Evolutionary conservation across 2,797 vertebrate species (phyloP).

Genomic region (Crenuchus spilurus): DNA sequence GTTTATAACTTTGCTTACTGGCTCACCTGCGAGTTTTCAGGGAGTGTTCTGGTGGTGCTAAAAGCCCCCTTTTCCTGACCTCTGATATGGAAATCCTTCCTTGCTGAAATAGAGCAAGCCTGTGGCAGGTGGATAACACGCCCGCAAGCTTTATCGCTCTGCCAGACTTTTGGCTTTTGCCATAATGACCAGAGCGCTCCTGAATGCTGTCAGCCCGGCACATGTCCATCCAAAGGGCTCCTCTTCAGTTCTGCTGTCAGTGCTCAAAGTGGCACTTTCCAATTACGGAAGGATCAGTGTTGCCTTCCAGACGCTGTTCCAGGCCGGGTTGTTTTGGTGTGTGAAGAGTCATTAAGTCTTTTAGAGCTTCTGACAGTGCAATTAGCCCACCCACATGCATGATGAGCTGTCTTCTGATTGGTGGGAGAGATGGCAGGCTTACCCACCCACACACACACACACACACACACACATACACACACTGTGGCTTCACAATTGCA

Average conservation of each 20-base stretch:
- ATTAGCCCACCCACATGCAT: constrained; percentile 51
- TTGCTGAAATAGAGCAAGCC: constrained; percentile 7
- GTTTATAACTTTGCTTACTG: background rate
- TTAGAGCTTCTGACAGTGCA: constrained; percentile 43
- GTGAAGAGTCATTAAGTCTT: constrained; percentile 51
- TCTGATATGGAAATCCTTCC: constrained; percentile 26
- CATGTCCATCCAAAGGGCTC: constrained; percentile 5
- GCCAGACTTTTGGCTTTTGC: constrained; percentile 31
- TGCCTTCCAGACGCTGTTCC: too few species aligned
- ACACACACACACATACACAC: background rate
- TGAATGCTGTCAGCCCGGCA: constrained; percentile 33
- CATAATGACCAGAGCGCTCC: constrained; percentile 14
- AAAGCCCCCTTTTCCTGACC: background rate
- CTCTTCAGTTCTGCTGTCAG: constrained; percentile 33
- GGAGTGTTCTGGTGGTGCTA: background rate
- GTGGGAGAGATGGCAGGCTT: constrained; percentile 37
- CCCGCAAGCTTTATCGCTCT: constrained; percentile 32
- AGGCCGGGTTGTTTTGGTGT: constrained; percentile 25
- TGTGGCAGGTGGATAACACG: constrained; percentile 33
- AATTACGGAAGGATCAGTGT: constrained; percentile 37
- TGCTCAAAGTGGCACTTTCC: constrained; percentile 13
- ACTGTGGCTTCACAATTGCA: background rate
- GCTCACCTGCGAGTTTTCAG: background rate
- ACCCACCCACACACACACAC: background rate
- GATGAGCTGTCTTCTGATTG: constrained; percentile 47